Evolutionary conservation across 2,113 vertebrate genomes (phyloP), one percentile per base, ranked within the genome.

Genomic region (Tachysurus fulvidraco): DNA sequence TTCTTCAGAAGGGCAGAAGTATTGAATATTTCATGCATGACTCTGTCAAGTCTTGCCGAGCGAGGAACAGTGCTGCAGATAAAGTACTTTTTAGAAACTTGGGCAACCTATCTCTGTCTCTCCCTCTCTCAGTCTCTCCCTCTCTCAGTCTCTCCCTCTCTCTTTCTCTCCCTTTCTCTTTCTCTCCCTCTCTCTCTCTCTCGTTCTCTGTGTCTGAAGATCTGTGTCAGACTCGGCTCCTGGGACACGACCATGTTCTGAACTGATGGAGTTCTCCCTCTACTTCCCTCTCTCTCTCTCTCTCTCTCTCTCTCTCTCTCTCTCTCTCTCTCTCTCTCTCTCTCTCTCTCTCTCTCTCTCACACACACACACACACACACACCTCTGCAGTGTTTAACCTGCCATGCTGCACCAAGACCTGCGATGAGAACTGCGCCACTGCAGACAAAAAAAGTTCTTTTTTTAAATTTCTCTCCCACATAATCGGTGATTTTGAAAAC

Each of bases 1-100:
- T 82, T 60, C 28, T 12, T 57, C 25, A 60, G 62, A 55, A 84
- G 83, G 44, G 21, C 13, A 69, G 17, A 4, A 7, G 9, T 60
- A 21, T 71, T 86, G 36, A 86, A 86, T 82, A 85, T 82, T 85
- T 85, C 23, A 82, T 78, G 19, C 19, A 73, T 55, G 73, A 86
- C 60, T 83, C 74, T 81, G 44, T 28, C 21, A 81, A 71, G 79
- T 30, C 74, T 84, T 52, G 3, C 7, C 16, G 28, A 88, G 46
- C 11, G 5, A 50, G 41, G 19, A 14, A 46, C 46, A 8, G 54
- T 36, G 36, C 55, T 59, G 7, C 30, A 57, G 77, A 57, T 57
- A 21, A 79, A 36, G 52, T 57, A 57, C 16, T 79, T 79, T 57
- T 57, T 59, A 54, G 55, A 76, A 74, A 25, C 25, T 52, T 46